Conservation (phyloP, 2,888 invertebrate genomes). For the Caenorhabditis becei region DNA sequence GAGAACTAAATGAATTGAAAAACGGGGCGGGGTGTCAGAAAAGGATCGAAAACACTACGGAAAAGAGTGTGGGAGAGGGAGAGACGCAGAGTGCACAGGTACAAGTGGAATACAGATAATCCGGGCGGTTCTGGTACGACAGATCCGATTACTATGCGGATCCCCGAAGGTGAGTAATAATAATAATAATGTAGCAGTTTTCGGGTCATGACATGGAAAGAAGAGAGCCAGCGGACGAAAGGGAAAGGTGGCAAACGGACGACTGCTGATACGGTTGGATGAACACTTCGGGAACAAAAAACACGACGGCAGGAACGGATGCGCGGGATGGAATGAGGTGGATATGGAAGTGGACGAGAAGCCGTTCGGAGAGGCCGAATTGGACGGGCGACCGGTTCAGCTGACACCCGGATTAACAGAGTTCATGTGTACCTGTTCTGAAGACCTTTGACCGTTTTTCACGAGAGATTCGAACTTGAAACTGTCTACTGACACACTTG, state of each 20-base stretch:
- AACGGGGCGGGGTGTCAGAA: slow-evolving; percentile 20
- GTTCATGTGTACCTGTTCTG: too few relatives aligned
- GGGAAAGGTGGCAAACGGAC: slow-evolving; percentile 6
- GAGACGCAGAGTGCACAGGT: slow-evolving; percentile 26
- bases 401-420: too few relatives aligned
- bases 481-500: too few relatives aligned
- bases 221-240: slow-evolving; percentile 4
- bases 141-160: slow-evolving; percentile 19
- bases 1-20: slow-evolving; percentile 5
- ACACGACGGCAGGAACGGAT: neutral
- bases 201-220: slow-evolving; percentile 11
- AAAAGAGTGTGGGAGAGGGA: slow-evolving; percentile 1
- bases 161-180: slow-evolving; percentile 33
- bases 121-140: slow-evolving; percentile 30
- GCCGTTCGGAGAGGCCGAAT: too few relatives aligned
- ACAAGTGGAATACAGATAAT: slow-evolving; percentile 20
- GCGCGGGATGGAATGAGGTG: neutral
- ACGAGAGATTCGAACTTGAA: neutral
- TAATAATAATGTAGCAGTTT: slow-evolving; percentile 18
- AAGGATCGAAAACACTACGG: slow-evolving; percentile 33
- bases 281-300: slow-evolving; percentile 21
- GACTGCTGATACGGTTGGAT: slow-evolving; percentile 17
- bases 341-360: too few relatives aligned
- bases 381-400: too few relatives aligned
- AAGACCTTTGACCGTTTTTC: neutral